Base-by-base conservation (phyloP, 2,113 vertebrate species). In the Jaculus jaculus region DNA sequence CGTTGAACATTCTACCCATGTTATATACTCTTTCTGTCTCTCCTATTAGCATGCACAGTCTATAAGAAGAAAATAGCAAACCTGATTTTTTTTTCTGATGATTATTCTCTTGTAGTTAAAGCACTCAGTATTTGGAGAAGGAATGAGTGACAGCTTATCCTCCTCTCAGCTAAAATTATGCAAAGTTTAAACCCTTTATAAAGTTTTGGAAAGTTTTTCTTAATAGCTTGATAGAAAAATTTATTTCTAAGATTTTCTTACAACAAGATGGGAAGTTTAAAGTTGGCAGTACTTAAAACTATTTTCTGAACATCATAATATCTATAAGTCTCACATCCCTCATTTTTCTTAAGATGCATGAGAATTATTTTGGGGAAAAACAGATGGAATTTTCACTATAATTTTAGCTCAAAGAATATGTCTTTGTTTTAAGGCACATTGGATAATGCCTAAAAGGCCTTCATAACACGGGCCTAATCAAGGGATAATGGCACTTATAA, bases 401-500 rank as follows among this genome's bases (percentile, higher is more conserved):
- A 68, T 47, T 89, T n/a, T 34, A 47, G 10, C 21, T 89, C 60
- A 63, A 84, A 89, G 20, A 84, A 18, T 89, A 37, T 23, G 95
- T 89, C 9, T 97, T 71, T 96, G 86, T n/a, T 98, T 97, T 63
- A 93, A 98, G 98, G 94, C 96, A 42, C 90, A 96, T 0, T 98
- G 98, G 97, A 94, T 97, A 89, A 84, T 84, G 4, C 83, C 96
- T n/a, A 97, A 73, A 92, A 97, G 96, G 77, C 96, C 96, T 77
- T 97, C 96, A n/a, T 21, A 28, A 58, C 95, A 91, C 12, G 98
- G 96, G 97, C 98, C 98, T 0, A 68, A 96, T 68, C 94, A 96
- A 96, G 97, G 97, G 54, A 82, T 97, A 84, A 95, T 98, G 78
- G 92, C 98, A 60, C 98, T 98, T 95, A 73, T 96, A 34, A 97